phyloP scores from a whole-genome alignment of 2,888 invertebrate genomes.

The Amphimallon solstitiale region DNA sequence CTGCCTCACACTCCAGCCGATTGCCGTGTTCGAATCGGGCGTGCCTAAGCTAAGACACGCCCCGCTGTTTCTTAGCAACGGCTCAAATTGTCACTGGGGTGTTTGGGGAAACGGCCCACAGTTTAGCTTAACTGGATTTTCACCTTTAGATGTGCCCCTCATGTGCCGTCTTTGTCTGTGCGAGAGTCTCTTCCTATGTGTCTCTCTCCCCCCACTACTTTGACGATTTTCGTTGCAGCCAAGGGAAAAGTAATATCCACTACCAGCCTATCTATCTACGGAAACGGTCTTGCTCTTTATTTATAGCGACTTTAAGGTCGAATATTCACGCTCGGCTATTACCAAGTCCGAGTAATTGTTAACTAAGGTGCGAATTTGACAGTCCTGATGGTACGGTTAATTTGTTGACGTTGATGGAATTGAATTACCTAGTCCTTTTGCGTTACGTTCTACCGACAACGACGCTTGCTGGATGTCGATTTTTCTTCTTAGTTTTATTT shows the following conservation, averaged over 20 bases:
- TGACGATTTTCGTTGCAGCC: constrained; percentile 12
- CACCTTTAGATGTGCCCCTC: constrained; percentile 9
- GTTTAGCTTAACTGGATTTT: constrained; percentile 56
- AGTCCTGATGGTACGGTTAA: constrained; percentile 46
- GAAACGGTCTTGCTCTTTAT: constrained; percentile 39
- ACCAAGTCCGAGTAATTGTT: constrained; percentile 47
- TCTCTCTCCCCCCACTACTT: constrained; percentile 18
- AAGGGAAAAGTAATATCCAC: constrained; percentile 10
- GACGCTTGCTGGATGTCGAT: background rate
- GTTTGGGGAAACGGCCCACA: constrained; percentile 53
- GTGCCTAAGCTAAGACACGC: constrained; percentile 36
- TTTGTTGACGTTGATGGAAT: constrained; percentile 43
- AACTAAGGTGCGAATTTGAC: constrained; percentile 48
- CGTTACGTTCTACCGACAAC: background rate
- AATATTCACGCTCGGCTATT: constrained; percentile 39
- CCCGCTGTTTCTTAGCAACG: constrained; percentile 61
- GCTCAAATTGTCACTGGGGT: constrained; percentile 54
- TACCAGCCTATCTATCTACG: constrained; percentile 20
- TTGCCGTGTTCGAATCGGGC: constrained; percentile 21
- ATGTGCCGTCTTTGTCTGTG: constrained; percentile 1
- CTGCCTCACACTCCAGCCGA: constrained; percentile 1
- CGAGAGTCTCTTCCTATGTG: background rate
- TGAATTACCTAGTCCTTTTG: constrained; percentile 36
- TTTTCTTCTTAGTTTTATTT: background rate
- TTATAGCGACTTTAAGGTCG: constrained; percentile 33